phyloP scores from a whole-genome alignment of 2,888 invertebrate species.

The Leptarthrus brevirostris region DNA sequence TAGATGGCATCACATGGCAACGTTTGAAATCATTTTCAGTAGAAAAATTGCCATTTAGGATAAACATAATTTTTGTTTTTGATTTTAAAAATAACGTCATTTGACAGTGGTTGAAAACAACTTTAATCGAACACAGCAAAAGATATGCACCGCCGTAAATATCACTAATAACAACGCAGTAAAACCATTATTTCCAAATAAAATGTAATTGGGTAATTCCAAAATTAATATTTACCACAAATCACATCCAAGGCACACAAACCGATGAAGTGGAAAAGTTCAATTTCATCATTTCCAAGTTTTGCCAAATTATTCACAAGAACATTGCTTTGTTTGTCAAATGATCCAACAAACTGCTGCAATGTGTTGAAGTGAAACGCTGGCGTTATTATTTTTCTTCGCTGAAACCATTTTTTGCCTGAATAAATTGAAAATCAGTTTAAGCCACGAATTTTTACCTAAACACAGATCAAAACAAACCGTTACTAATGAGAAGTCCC shows the following conservation, averaged over 20 bases:
- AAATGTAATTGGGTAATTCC: too few relatives aligned
- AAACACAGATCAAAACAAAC: background rate
- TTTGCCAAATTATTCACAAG: constrained; percentile 59
- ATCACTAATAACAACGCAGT: too few relatives aligned
- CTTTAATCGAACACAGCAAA: too few relatives aligned
- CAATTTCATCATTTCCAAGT: constrained; percentile 66
- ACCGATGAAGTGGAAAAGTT: constrained; percentile 72
- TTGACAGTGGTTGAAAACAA: too few relatives aligned
- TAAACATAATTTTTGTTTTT: too few relatives aligned
- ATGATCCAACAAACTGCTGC: constrained; percentile 75
- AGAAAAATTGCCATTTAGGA: too few relatives aligned
- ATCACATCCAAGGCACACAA: constrained; percentile 71
- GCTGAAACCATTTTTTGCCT: constrained; percentile 60
- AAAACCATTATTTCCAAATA: too few relatives aligned
- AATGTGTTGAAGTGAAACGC: constrained; percentile 81
- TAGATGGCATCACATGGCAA: too few relatives aligned
- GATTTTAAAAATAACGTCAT: too few relatives aligned
- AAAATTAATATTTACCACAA: constrained; percentile 66
- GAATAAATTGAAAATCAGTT: too few relatives aligned
- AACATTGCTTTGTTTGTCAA: constrained; percentile 72
- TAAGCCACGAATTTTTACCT: background rate
- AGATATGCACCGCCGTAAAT: too few relatives aligned
- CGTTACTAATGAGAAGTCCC: constrained; percentile 51
- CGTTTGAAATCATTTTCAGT: too few relatives aligned
- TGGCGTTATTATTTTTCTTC: constrained; percentile 77